Conservation (phyloP, 2,888 invertebrate species). For the Dryococelus australis region DNA sequence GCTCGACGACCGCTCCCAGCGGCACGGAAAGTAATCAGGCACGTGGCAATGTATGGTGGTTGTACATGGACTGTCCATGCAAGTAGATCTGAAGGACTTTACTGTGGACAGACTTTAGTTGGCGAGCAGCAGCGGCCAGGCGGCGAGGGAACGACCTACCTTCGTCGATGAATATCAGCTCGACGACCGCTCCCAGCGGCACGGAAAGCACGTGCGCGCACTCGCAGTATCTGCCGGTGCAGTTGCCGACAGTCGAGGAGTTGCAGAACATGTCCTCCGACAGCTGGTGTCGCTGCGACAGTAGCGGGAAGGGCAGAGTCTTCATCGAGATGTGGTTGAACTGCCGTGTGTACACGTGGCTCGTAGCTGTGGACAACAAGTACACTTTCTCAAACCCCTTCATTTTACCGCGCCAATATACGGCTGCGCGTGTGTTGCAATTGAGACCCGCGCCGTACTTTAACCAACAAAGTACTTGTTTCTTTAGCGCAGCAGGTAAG, state of each 20-base stretch:
- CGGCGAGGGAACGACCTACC: constrained; percentile 56
- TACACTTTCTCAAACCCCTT: too few relatives aligned
- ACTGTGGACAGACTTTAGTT: too few relatives aligned
- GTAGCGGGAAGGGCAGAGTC: constrained; percentile 75
- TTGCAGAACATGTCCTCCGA: constrained; percentile 75
- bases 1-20: constrained; percentile 79
- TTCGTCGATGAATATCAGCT: constrained; percentile 85
- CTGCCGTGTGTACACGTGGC: constrained; percentile 80
- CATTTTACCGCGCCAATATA: too few relatives aligned
- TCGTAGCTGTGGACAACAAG: neutral
- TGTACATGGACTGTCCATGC: neutral
- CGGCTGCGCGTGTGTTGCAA: too few relatives aligned
- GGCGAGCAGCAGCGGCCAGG: neutral
- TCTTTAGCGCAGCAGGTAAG: too few relatives aligned
- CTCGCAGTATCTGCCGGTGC: constrained; percentile 77
- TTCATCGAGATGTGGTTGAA: constrained; percentile 86
- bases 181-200: constrained; percentile 77
- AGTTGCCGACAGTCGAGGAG: constrained; percentile 71
- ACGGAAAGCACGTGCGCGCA: constrained; percentile 81
- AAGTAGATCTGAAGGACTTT: too few relatives aligned
- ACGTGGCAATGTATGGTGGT: too few relatives aligned
- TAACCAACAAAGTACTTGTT: too few relatives aligned
- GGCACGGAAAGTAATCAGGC: constrained; percentile 67
- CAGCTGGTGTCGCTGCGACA: constrained; percentile 71
- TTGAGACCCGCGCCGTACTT: too few relatives aligned